These are phyloP conservation scores for Thermophis baileyi DNA, from an alignment of 2,113 vertebrate species.

Conservation along the genomic window DNA sequence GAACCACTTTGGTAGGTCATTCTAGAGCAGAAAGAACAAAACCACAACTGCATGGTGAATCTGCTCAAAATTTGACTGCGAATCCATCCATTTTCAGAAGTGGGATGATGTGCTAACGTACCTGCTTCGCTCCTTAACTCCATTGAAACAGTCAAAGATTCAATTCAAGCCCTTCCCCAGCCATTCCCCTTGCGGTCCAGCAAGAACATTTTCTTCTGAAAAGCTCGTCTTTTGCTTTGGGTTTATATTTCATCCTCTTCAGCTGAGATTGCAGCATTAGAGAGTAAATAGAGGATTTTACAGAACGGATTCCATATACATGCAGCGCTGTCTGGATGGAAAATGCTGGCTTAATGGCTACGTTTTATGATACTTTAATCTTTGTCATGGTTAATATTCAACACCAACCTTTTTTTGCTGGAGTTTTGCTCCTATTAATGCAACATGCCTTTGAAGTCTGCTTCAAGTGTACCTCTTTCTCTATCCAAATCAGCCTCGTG, in stretches of 20 bases:
- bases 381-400: conserved; percentile 7
- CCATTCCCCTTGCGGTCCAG: neutral
- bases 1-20: neutral
- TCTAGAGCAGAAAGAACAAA: neutral
- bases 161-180: neutral
- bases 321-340: neutral
- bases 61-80: neutral
- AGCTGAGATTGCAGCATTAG: neutral
- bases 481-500: neutral
- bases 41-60: neutral
- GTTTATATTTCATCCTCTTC: neutral
- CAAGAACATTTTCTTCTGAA: neutral
- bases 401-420: neutral
- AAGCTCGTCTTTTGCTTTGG: neutral
- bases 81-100: neutral
- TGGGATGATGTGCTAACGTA: neutral
- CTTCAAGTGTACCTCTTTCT: neutral
- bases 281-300: conserved; percentile 3
- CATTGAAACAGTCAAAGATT: neutral
- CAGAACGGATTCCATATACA: neutral
- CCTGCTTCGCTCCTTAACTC: neutral
- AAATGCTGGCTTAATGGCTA: conserved; percentile 8
- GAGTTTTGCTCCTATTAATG: neutral
- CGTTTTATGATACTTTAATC: conserved; percentile 27
- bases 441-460: neutral